phyloP scores from a whole-genome alignment of 2,888 invertebrate genomes.

The Glyphotaelius pellucidus region DNA sequence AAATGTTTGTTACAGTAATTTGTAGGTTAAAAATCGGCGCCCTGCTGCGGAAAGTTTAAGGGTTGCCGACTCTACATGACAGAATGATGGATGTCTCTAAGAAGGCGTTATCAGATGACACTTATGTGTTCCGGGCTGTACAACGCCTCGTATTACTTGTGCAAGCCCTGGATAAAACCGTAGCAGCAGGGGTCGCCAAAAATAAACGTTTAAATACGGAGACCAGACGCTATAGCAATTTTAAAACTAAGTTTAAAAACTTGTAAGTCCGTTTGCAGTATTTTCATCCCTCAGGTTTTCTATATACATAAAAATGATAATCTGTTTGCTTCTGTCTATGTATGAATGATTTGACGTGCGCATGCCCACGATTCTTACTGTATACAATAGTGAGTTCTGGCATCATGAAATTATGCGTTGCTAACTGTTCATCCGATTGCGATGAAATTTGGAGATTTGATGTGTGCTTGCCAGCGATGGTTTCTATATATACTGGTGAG shows the following conservation, averaged over 20 bases:
- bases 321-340: no score
- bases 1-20: neutral
- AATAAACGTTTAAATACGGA: neutral
- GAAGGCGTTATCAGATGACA: conserved; percentile 64
- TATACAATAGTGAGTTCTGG: no score
- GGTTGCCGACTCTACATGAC: conserved; percentile 50
- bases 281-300: neutral
- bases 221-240: neutral
- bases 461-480: no score
- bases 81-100: conserved; percentile 64
- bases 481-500: no score
- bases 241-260: no score
- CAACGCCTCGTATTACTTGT: conserved; percentile 9
- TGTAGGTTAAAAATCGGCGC: neutral
- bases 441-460: no score
- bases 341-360: no score
- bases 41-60: conserved; percentile 48
- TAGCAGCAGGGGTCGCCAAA: neutral
- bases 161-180: conserved; percentile 14
- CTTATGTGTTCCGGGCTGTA: conserved; percentile 50
- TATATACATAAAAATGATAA: no score
- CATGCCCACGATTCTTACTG: no score
- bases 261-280: neutral
- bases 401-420: no score
- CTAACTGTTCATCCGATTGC: no score